A percentile compares a stretch with the other conserved stretches of the same genome.
Conservation (phyloP, 2,888 invertebrate genomes). For the Andrena hattorfiana region DNA sequence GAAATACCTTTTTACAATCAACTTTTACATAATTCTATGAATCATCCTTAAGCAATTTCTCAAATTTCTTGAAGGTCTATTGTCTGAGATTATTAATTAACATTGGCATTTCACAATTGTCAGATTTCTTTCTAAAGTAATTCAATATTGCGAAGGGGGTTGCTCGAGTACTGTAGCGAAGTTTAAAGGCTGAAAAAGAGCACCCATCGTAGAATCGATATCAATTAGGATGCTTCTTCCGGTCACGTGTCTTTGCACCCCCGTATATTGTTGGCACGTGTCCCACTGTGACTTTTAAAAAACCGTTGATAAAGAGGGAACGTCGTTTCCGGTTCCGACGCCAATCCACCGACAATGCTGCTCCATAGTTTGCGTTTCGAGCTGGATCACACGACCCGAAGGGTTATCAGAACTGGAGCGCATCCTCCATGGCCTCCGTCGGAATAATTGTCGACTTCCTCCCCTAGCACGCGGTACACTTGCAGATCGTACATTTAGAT, state of each 20-base stretch:
- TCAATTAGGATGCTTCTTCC: constrained; percentile 85
- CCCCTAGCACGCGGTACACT: constrained; percentile 1
- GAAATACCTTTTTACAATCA: no score
- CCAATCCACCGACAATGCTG: constrained; percentile 53
- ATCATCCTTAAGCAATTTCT: no score
- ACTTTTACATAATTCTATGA: no score
- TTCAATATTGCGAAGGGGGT: no score
- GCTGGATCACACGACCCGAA: constrained; percentile 73
- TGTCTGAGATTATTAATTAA: no score
- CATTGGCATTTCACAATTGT: no score
- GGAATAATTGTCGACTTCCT: constrained; percentile 12
- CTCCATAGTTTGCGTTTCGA: constrained; percentile 37
- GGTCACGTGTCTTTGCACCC: constrained; percentile 82
- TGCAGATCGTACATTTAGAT: not conserved
- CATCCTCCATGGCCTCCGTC: not conserved
- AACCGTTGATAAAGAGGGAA: constrained; percentile 64
- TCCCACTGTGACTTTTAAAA: constrained; percentile 73
- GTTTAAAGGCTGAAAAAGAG: constrained; percentile 47
- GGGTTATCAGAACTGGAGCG: constrained; percentile 56
- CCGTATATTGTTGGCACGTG: constrained; percentile 80
- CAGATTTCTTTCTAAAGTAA: no score
- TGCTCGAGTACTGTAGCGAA: no score
- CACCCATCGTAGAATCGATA: constrained; percentile 79
- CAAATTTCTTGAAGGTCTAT: no score
- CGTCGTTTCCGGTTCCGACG: constrained; percentile 67